phyloP scores from a whole-genome alignment of 2,888 invertebrate genomes.

The Cheilosia urbana region DNA sequence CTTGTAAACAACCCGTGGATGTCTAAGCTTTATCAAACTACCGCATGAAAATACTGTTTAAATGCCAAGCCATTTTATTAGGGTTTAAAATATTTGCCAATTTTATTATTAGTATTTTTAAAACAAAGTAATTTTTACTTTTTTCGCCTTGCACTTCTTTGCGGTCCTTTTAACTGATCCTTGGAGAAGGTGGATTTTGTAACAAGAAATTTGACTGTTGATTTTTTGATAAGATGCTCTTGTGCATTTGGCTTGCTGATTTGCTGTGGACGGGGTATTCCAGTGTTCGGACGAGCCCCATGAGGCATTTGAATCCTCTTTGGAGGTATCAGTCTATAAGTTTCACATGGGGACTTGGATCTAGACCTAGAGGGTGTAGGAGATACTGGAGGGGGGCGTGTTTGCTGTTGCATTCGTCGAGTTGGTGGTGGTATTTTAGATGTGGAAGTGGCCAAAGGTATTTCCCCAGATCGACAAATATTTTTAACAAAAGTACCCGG shows the following conservation, averaged over 20 bases:
- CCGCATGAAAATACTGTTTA: no score
- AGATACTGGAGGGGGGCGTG: background rate
- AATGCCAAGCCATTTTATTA: no score
- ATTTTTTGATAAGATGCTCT: slow-evolving; percentile 57
- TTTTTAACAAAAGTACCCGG: slow-evolving; percentile 28
- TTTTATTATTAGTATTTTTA: background rate
- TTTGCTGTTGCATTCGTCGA: background rate
- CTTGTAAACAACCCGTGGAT: no score
- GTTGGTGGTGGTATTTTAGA: slow-evolving; percentile 11
- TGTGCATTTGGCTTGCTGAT: background rate
- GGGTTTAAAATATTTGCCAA: background rate
- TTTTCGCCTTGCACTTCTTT: background rate
- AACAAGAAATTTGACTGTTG: slow-evolving; percentile 39
- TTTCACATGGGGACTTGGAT: background rate
- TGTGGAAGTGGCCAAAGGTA: background rate
- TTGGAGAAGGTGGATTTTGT: slow-evolving; percentile 55
- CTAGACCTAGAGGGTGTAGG: background rate
- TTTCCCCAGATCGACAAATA: background rate
- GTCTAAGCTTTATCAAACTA: no score
- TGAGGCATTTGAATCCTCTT: background rate
- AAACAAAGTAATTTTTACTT: background rate
- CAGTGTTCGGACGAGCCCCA: slow-evolving; percentile 7
- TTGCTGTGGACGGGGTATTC: background rate
- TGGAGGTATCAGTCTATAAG: background rate
- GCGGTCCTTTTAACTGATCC: background rate